Conservation (phyloP, 2,113 vertebrate species). For the Mandrillus leucophaeus region DNA sequence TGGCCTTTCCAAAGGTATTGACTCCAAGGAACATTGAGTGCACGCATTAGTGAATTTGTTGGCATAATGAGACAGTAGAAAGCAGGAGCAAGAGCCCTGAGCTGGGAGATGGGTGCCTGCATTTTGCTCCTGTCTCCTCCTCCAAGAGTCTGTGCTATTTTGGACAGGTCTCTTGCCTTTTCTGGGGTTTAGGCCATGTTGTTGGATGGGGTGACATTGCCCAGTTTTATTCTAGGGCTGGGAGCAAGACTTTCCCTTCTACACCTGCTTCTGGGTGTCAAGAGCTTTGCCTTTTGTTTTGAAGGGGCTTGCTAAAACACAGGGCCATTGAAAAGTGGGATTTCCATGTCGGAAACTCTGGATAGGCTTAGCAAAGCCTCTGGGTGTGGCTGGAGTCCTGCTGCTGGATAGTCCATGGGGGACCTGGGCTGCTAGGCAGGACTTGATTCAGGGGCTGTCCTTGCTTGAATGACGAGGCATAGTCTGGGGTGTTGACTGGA, state of each 20-base stretch:
- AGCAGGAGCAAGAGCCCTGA: background rate
- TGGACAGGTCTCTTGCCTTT: background rate
- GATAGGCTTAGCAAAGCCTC: background rate
- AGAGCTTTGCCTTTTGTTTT: background rate
- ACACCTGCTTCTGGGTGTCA: background rate
- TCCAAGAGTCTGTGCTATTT: background rate
- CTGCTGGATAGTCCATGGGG: background rate
- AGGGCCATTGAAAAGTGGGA: background rate
- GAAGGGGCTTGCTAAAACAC: background rate
- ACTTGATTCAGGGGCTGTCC: background rate
- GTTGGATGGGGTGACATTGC: fast-evolving
- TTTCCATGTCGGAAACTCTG: background rate
- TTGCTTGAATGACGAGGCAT: background rate
- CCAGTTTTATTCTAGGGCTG: background rate
- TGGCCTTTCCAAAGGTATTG: background rate
- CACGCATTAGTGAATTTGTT: background rate
- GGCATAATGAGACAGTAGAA: fast-evolving
- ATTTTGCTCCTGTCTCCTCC: background rate
- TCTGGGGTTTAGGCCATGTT: background rate
- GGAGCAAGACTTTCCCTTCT: background rate
- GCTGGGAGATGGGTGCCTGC: background rate
- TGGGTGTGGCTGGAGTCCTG: background rate
- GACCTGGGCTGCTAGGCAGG: background rate
- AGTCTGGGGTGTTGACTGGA: background rate
- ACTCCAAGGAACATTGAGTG: background rate